Evolutionary conservation across 2,888 invertebrate species (phyloP).

Genomic region (Polydesmus complanatus): DNA sequence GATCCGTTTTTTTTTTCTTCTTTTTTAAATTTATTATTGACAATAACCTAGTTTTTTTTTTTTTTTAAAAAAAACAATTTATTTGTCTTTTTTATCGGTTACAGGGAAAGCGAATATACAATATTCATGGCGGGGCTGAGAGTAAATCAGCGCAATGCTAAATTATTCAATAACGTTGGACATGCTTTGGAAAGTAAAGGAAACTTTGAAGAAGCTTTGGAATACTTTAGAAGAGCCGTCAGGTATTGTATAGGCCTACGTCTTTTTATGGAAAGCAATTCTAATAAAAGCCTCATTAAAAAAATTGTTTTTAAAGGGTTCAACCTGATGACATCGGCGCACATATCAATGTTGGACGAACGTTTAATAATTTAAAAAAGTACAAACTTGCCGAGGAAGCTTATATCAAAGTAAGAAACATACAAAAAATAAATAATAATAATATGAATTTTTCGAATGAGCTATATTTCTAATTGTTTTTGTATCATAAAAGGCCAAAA

Average conservation of each 20-base stretch:
- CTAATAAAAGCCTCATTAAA: slow-evolving; percentile 4
- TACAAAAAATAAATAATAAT: neutral
- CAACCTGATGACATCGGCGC: slow-evolving; percentile 94
- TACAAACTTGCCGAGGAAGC: slow-evolving; percentile 83
- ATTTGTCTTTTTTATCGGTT: neutral
- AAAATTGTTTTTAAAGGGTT: slow-evolving; percentile 40
- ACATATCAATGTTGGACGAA: slow-evolving; percentile 91
- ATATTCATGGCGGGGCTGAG: slow-evolving; percentile 82
- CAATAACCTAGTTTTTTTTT: no score
- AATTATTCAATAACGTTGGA: slow-evolving; percentile 92
- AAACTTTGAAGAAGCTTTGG: slow-evolving; percentile 57
- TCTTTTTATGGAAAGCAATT: slow-evolving; percentile 5
- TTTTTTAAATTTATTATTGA: no score
- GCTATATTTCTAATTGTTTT: neutral
- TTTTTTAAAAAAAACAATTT: neutral
- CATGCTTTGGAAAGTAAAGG: slow-evolving; percentile 76
- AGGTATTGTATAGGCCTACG: slow-evolving; percentile 30
- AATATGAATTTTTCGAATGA: neutral
- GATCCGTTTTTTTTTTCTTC: no score
- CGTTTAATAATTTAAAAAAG: slow-evolving; percentile 79
- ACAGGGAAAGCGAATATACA: slow-evolving; percentile 67
- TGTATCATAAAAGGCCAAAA: slow-evolving; percentile 50
- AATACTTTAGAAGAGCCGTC: slow-evolving; percentile 83
- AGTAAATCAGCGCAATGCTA: slow-evolving; percentile 76
- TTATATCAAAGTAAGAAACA: slow-evolving; percentile 53